A percentile compares a stretch with the other conserved stretches of the same genome.
Conservation (phyloP, 1,140 invertebrate species). For the Calephelis virginiensis region DNA sequence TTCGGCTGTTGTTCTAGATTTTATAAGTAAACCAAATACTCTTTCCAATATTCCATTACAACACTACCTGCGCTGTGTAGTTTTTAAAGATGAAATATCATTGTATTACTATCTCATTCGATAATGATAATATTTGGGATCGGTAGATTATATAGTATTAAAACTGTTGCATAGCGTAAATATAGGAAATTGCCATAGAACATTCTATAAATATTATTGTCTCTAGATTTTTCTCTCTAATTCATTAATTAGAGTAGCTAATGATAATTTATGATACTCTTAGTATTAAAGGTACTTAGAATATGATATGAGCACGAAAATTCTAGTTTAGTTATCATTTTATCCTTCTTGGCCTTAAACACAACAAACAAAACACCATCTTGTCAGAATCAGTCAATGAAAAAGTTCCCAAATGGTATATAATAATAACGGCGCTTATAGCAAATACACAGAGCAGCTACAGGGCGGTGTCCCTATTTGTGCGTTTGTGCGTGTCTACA, state of each 20-base stretch:
- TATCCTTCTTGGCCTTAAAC: slow-evolving; percentile 16
- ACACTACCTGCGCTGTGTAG: slow-evolving; percentile 45
- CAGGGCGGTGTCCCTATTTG: slow-evolving; percentile 64
- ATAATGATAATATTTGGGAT: slow-evolving; percentile 19
- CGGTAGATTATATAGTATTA: slow-evolving; percentile 18
- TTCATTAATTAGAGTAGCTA: slow-evolving; percentile 25
- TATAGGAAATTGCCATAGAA: slow-evolving; percentile 10
- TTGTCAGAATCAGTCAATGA: slow-evolving; percentile 5
- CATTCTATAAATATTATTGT: slow-evolving; percentile 22
- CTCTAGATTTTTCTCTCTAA: slow-evolving; percentile 26
- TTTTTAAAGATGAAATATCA: slow-evolving; percentile 15
- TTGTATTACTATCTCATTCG: slow-evolving; percentile 17
- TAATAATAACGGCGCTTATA: slow-evolving; percentile 58
- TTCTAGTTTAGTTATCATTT: slow-evolving; percentile 21
- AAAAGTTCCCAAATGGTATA: slow-evolving; percentile 43
- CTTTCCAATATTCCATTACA: slow-evolving; percentile 71
- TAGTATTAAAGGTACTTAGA: slow-evolving; percentile 16
- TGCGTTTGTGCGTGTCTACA: slow-evolving; percentile 77
- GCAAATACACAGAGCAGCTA: slow-evolving; percentile 75
- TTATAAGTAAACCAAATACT: slow-evolving; percentile 26
- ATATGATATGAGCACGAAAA: slow-evolving; percentile 16
- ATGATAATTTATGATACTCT: slow-evolving; percentile 24
- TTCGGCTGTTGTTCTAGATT: slow-evolving; percentile 1
- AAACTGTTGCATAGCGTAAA: slow-evolving; percentile 16
- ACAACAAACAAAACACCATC: slow-evolving; percentile 9